Conservation (phyloP, 1,140 invertebrate genomes). For the Zaprionus ornatus region DNA sequence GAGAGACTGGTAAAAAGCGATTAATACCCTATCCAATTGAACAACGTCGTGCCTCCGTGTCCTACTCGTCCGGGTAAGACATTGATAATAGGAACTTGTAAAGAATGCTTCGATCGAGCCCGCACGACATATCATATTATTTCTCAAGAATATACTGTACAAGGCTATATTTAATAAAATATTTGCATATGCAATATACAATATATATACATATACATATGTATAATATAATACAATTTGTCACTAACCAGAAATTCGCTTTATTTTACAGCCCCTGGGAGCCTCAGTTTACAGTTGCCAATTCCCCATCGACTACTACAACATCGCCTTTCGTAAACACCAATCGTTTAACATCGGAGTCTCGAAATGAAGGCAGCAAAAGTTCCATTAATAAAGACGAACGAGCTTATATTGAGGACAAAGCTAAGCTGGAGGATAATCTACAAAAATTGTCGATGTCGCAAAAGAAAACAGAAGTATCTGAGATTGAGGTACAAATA, state of each 20-base stretch:
- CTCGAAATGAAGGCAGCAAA: slow-evolving; percentile 19
- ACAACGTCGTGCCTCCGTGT: slow-evolving; percentile 84
- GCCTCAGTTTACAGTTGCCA: slow-evolving; percentile 33
- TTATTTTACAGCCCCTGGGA: slow-evolving; percentile 22
- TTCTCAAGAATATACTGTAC: too few species aligned
- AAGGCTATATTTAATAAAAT: too few species aligned
- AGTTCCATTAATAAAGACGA: slow-evolving; percentile 54
- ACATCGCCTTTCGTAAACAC: slow-evolving; percentile 24
- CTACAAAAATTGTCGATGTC: slow-evolving; percentile 48
- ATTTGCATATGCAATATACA: too few species aligned
- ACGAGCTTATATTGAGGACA: slow-evolving; percentile 29
- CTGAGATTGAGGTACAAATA: slow-evolving; percentile 46
- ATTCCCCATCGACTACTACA: slow-evolving; percentile 14
- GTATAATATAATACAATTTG: too few species aligned
- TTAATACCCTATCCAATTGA: slow-evolving; percentile 66
- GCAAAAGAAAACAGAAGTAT: slow-evolving; percentile 53
- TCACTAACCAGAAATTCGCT: background rate
- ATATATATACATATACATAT: too few species aligned
- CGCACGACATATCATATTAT: background rate
- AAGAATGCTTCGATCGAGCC: background rate
- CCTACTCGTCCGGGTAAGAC: slow-evolving; percentile 72
- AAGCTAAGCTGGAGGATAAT: slow-evolving; percentile 60
- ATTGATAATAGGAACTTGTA: background rate
- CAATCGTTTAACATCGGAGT: slow-evolving; percentile 3
- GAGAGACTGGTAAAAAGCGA: slow-evolving; percentile 68